Evolutionary conservation across 2,113 vertebrate species (phyloP), one percentile per base, ranked within the genome.

Genomic region (Formicarius rufipectus): DNA sequence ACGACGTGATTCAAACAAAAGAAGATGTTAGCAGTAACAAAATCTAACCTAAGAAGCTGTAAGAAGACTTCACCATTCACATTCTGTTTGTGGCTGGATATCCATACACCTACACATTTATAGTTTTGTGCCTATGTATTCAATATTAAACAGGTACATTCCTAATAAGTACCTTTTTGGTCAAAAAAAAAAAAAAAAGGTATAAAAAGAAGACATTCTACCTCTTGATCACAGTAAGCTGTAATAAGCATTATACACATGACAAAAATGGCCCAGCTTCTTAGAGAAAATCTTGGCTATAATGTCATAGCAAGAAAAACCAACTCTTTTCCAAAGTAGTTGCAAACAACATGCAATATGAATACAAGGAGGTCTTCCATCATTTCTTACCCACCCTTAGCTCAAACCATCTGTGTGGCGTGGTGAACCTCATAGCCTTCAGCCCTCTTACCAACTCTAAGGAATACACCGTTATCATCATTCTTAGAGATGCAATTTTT

Each of bases 131-230:
- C 42, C 86, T 90, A 83, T 53, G 42, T 50, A 84, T 75, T 95
- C 74, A 81, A 35, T 86, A 90, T 82, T 83, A 55, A 96, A 63
- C 58, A 96, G 96, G 94, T 93, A 96, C 95, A 66, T 91, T 92
- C 22, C 23, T 88, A 80, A 8, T 25, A 76, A 59, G 86, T 92
- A 93, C 81, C 69, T 59, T 84, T 96, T 94, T 81, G 81, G 89
- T 82, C 55, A 89, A 81, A 83, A 79, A 63, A 37, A 93, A 80
- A 42, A 14, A 45, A 45, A 45, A 45, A 45, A 49, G 28, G n/a
- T 45, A 79, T 49, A 58, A 84, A 91, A 90, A 56, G 40, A 87
- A 17, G 13, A 58, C 71, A 62, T 72, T 88, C 73, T 94, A 84
- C 28, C 19, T 89, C 49, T 58, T 74, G 24, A 77, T 89, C 72